Base-by-base conservation (phyloP, 2,113 vertebrate species). In the Menidia beryllina region DNA sequence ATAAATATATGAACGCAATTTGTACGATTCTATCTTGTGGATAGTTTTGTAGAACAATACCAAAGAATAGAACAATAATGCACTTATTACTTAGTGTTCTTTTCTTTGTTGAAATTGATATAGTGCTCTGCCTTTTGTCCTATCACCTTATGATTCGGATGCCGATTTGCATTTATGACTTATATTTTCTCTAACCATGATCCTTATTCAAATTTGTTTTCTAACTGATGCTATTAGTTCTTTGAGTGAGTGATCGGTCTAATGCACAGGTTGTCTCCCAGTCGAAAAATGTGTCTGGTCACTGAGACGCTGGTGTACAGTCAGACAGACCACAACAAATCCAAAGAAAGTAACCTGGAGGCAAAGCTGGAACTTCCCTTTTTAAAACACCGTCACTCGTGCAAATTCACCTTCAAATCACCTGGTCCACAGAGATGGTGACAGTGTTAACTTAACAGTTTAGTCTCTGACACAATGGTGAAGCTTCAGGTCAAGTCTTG, bases 361-460 rank as follows among this genome's bases (percentile, higher is more conserved):
- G 77, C 68, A 74, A 74, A 48, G 75, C 55, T 53, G 55, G 54
- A 54, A 68, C 70, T 77, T 65, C 75, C 19, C 47, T 41, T 77
- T 39, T 69, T 70, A 70, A 50, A 57, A 36, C 41, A 10, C 13
- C 19, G 45, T 62, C 21, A 51, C 64, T 43, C 20, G 43, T n/a
- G n/a, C n/a, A n/a, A n/a, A n/a, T n/a, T n/a, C n/a, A n/a, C n/a
- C n/a, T n/a, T n/a, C 60, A 55, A 26, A 39, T 34, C 10, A 24
- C 25, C 21, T 26, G 39, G 58, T 15, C 43, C 52, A 62, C 47
- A 47, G n/a, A 75, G 58, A 55, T 59, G 2, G 60, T 60, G 60
- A 70, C 66, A 70, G 75, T 68, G 51, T 78, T 83, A 81, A 69
- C 49, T 57, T 63, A 81, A 62, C 81, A 65, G 67, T 76, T 78